These are phyloP conservation scores for Trematocara zebra DNA, from an alignment of 2,113 vertebrate species.

Conservation along the genomic window DNA sequence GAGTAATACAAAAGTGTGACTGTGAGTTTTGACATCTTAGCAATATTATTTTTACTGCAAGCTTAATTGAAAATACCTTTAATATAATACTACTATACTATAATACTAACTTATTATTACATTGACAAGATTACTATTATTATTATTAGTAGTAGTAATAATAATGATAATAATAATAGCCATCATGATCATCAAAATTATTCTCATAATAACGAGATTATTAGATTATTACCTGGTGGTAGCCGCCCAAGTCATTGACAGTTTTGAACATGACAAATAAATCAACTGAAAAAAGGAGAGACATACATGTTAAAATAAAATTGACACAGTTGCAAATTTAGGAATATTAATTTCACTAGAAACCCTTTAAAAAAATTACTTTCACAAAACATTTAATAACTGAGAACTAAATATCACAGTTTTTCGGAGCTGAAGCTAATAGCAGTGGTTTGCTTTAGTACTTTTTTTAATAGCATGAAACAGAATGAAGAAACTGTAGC, in stretches of 20 bases:
- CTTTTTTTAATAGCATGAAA: neutral
- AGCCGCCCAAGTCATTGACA: slow-evolving; percentile 68
- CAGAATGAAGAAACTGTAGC: neutral
- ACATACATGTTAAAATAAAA: neutral
- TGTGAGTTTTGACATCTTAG: neutral
- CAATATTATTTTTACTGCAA: neutral
- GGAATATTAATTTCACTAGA: neutral
- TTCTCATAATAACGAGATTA: neutral
- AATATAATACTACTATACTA: neutral
- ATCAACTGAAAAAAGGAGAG: slow-evolving; percentile 60
- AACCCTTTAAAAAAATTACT: neutral
- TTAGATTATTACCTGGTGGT: slow-evolving; percentile 65
- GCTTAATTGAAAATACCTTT: neutral
- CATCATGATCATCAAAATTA: neutral
- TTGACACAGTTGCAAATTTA: neutral
- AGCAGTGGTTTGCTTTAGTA: neutral
- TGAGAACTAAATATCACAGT: neutral
- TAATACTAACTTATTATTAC: neutral
- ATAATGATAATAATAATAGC: neutral
- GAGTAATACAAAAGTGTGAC: neutral
- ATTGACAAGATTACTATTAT: neutral
- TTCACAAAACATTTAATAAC: neutral
- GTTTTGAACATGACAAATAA: slow-evolving; percentile 73
- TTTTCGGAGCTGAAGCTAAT: neutral
- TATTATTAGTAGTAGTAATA: neutral